These are phyloP conservation scores for Melanostoma mellinum DNA, from an alignment of 2,888 invertebrate species.

Conservation along the genomic window DNA sequence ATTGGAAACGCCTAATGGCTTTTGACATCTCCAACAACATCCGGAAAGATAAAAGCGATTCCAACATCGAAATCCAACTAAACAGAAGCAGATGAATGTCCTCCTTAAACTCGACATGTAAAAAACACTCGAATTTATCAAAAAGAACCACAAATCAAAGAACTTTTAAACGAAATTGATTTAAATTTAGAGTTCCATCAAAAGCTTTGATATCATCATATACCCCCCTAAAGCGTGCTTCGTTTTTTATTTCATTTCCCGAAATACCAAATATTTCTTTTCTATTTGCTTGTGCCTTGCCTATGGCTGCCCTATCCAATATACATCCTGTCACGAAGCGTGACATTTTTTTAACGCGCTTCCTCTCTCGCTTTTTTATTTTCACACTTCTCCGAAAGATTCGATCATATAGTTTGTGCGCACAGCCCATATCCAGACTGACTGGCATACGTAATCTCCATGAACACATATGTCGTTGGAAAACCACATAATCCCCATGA, in stretches of 20 bases:
- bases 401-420: constrained; percentile 7
- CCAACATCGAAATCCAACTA: background rate
- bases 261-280: background rate
- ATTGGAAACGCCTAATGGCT: background rate
- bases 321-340: constrained; percentile 68
- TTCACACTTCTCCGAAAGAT: constrained; percentile 61
- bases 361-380: constrained; percentile 47
- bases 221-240: constrained; percentile 8
- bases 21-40: background rate
- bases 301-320: background rate
- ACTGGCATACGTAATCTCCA: constrained; percentile 65
- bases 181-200: constrained; percentile 17
- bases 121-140: background rate
- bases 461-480: constrained; percentile 56
- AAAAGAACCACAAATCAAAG: constrained; percentile 19
- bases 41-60: constrained; percentile 2
- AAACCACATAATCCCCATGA: constrained; percentile 72
- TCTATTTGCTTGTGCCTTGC: constrained; percentile 10
- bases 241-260: constrained; percentile 6
- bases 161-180: constrained; percentile 33
- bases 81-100: constrained; percentile 11
- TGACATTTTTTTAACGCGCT: constrained; percentile 65
- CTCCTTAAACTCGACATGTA: background rate
- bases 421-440: constrained; percentile 25
- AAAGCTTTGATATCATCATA: constrained; percentile 1